These are phyloP conservation scores for Ahaetulla prasina DNA, from an alignment of 2,113 vertebrate genomes.

Conservation along the genomic window DNA sequence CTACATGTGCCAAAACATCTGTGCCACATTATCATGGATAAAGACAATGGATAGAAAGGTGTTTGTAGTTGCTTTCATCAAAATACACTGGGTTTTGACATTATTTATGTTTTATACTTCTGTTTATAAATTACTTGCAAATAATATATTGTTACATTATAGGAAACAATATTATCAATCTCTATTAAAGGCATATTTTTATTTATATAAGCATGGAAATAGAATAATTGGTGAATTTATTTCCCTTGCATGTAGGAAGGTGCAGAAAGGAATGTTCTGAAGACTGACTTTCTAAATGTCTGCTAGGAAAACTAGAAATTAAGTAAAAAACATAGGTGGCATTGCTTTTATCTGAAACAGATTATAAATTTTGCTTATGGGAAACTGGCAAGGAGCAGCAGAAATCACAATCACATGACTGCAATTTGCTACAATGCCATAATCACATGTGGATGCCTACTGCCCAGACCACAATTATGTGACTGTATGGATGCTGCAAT, in stretches of 20 bases:
- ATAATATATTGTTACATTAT: neutral
- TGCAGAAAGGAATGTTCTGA: neutral
- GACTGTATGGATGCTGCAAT: neutral
- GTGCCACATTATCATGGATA: neutral
- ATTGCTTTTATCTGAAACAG: neutral
- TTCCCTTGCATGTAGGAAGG: too few species aligned
- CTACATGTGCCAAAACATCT: neutral
- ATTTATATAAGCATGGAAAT: neutral
- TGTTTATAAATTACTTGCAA: neutral
- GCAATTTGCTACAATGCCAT: neutral
- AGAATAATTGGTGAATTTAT: neutral
- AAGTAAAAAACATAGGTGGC: neutral
- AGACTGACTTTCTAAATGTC: neutral
- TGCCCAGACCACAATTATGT: neutral
- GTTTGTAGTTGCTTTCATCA: neutral
- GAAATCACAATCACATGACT: neutral
- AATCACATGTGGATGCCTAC: neutral
- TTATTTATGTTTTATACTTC: neutral
- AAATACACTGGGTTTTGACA: neutral
- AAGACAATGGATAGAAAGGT: neutral
- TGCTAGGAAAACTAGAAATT: neutral
- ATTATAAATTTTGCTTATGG: neutral
- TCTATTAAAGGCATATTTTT: neutral
- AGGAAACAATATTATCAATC: neutral
- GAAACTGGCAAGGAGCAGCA: neutral